Evolutionary conservation across 2,113 vertebrate genomes (phyloP).

Genomic region (Seriola quinqueradiata): DNA sequence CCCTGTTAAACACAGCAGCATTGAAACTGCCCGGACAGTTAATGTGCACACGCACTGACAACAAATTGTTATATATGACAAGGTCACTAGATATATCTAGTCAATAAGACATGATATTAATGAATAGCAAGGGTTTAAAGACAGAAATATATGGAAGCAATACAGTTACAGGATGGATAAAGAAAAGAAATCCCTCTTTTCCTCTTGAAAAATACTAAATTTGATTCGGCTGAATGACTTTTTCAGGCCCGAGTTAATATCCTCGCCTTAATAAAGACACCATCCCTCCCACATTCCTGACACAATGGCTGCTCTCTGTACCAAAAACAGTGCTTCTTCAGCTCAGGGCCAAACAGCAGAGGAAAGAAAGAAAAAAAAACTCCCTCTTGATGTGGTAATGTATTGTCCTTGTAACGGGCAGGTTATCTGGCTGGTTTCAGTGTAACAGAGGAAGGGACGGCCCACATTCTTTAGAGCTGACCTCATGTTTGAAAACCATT

Average conservation of each 20-base stretch:
- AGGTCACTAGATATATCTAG: neutral
- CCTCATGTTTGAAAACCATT: slow-evolving; percentile 58
- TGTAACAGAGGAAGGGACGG: slow-evolving; percentile 63
- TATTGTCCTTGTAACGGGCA: slow-evolving; percentile 55
- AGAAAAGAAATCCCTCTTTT: neutral
- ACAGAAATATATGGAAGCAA: neutral
- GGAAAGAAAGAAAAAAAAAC: neutral
- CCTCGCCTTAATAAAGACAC: slow-evolving; percentile 30
- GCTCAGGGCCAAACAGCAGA: slow-evolving; percentile 36
- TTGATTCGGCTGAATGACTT: neutral
- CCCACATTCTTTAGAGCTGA: slow-evolving; percentile 79
- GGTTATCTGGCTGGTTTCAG: slow-evolving; percentile 67
- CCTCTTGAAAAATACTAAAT: neutral
- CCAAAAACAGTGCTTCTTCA: slow-evolving; percentile 37
- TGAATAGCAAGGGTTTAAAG: neutral
- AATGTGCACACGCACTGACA: no score
- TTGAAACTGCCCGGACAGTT: no score
- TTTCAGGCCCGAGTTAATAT: neutral
- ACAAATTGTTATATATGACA: no score
- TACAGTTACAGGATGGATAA: no score
- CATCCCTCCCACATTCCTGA: slow-evolving; percentile 67
- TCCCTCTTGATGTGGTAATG: slow-evolving; percentile 49
- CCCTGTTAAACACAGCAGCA: no score
- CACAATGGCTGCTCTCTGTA: slow-evolving; percentile 65
- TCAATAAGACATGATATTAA: neutral